A percentile compares a stretch with the other conserved stretches of the same genome.
phyloP scores from a whole-genome alignment of 2,888 invertebrate species.

The Lasius fuliginosus region DNA sequence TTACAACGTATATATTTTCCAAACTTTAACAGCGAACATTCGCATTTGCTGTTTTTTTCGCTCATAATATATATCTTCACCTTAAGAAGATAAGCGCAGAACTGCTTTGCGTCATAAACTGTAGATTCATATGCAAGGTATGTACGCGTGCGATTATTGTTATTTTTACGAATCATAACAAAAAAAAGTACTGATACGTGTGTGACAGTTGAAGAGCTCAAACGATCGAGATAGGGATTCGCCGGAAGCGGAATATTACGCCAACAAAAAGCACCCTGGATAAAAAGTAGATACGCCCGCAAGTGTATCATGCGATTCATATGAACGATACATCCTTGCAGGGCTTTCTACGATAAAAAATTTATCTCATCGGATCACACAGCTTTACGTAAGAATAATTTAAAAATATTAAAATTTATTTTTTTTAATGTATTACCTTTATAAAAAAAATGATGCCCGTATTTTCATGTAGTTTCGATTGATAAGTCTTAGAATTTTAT shows the following conservation, averaged over 20 bases:
- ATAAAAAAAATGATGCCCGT: background rate
- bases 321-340: background rate
- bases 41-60: background rate
- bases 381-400: background rate
- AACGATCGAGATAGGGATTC: background rate
- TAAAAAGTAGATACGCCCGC: background rate
- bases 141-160: background rate
- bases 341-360: background rate
- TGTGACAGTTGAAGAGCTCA: background rate
- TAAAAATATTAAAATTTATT: background rate
- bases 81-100: conserved; percentile 7
- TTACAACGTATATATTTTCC: background rate
- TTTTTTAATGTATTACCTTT: background rate
- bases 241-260: background rate
- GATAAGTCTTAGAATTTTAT: too few species aligned
- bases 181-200: conserved; percentile 4
- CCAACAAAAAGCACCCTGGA: background rate
- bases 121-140: background rate
- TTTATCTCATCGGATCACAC: background rate
- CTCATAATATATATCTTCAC: background rate
- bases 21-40: background rate
- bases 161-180: background rate
- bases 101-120: conserved; percentile 8
- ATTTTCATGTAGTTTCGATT: too few species aligned
- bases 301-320: background rate